A percentile compares a stretch with the other conserved stretches of the same genome.
Conservation (phyloP, 2,113 vertebrate species). For the Columbina picui region DNA sequence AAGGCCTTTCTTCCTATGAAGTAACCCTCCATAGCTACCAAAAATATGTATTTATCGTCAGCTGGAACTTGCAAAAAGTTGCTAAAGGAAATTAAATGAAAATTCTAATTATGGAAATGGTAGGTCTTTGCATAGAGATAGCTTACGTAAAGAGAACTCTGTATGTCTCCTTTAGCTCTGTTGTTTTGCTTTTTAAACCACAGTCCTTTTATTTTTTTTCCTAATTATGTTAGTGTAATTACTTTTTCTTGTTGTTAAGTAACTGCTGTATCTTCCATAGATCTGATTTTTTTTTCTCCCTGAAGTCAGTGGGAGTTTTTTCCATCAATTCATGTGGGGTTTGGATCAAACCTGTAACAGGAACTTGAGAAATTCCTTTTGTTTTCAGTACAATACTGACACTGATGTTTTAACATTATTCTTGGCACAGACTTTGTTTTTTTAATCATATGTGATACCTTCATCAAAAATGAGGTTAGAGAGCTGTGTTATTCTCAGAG, state of each 20-base stretch:
- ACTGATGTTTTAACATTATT: not conserved
- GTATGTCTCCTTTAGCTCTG: not conserved
- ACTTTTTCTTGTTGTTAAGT: not conserved
- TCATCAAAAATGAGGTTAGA: not conserved
- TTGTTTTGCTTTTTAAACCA: not conserved
- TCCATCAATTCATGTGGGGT: not conserved
- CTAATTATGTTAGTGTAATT: not conserved
- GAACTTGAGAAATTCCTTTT: not conserved
- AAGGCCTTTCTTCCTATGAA: not conserved
- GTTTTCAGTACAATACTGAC: not conserved
- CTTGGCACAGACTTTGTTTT: not conserved
- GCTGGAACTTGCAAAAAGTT: not conserved
- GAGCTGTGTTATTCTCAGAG: slow-evolving; percentile 1
- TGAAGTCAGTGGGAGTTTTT: not conserved
- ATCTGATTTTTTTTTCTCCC: not conserved
- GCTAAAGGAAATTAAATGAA: not conserved
- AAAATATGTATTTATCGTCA: not conserved
- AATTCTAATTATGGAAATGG: not conserved
- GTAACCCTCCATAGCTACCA: not conserved
- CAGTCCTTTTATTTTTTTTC: not conserved
- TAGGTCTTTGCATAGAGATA: not conserved
- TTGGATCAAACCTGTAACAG: not conserved
- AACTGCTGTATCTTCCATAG: not conserved
- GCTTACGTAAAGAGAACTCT: not conserved
- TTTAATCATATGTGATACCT: not conserved